These are phyloP conservation scores for Pachyseris speciosa DNA, from an alignment of 64 coral and sea anemone species.

Conservation along the genomic window DNA sequence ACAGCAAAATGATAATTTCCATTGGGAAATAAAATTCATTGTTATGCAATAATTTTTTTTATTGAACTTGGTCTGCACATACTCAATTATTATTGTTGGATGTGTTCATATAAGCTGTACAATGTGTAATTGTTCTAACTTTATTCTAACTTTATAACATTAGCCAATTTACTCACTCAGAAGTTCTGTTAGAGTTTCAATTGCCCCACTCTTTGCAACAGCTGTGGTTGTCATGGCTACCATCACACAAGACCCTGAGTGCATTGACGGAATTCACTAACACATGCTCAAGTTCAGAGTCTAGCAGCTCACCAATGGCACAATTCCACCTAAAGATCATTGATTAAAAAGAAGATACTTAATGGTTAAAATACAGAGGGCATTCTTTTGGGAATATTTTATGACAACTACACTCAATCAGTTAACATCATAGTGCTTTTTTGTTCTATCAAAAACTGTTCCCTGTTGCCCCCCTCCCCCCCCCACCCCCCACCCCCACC, in stretches of 20 bases:
- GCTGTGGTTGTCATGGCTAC: conserved; percentile 71
- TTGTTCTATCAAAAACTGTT: no score
- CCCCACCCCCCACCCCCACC: no score
- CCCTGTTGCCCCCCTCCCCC: no score
- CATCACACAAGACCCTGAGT: conserved; percentile 86
- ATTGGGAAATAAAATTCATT: no score
- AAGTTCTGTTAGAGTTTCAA: conserved; percentile 76
- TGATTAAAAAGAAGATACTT: neutral
- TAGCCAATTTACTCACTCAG: conserved; percentile 59
- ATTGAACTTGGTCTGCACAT: no score
- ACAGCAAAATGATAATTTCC: no score
- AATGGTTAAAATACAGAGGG: neutral
- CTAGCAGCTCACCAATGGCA: conserved; percentile 73
- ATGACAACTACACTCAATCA: no score
- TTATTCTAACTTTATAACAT: neutral
- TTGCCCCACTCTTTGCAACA: conserved; percentile 78
- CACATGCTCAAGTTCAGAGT: conserved; percentile 94
- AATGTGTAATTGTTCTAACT: no score
- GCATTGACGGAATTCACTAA: conserved; percentile 95
- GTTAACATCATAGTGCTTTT: no score
- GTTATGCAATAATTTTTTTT: no score
- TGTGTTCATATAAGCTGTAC: no score
- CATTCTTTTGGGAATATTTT: neutral
- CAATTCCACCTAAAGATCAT: conserved; percentile 71
- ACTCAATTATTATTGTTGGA: no score